Evolutionary conservation across 2,888 invertebrate species (phyloP).

Genomic region (Trissolcus japonicus): DNA sequence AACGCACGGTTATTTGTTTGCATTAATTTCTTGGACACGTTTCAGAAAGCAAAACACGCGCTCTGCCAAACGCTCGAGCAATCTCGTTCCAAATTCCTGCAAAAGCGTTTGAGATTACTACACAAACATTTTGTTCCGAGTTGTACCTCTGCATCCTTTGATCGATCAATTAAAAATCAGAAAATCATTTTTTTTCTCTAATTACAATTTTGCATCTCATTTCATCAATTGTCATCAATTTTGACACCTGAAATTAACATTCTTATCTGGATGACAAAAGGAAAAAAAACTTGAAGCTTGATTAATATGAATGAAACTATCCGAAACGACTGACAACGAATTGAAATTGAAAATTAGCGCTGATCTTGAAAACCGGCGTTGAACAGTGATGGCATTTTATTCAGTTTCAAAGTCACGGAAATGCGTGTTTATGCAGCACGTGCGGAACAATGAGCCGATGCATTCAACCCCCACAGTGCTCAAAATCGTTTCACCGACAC

Average conservation of each 20-base stretch:
- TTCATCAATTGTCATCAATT: too few species aligned
- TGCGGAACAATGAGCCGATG: constrained; percentile 16
- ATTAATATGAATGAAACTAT: too few species aligned
- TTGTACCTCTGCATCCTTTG: too few species aligned
- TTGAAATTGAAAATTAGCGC: constrained; percentile 20
- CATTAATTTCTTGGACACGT: constrained; percentile 54
- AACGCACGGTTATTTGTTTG: constrained; percentile 47
- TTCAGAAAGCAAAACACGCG: constrained; percentile 42
- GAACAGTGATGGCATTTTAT: constrained; percentile 30
- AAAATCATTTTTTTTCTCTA: too few species aligned
- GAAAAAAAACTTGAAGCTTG: too few species aligned
- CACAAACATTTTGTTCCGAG: too few species aligned
- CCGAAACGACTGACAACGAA: constrained; percentile 14
- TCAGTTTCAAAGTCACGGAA: constrained; percentile 42
- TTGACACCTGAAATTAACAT: background rate
- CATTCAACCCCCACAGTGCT: constrained; percentile 19
- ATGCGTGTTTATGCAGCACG: constrained; percentile 37
- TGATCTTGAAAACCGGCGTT: constrained; percentile 29
- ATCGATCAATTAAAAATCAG: too few species aligned
- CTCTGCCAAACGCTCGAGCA: constrained; percentile 37
- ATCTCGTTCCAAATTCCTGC: constrained; percentile 45
- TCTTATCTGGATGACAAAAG: background rate
- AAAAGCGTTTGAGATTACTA: constrained; percentile 13
- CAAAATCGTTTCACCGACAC: constrained; percentile 15
- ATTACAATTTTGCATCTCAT: too few species aligned